Percentiles rank a stretch among this genome's conserved stretches.
These are phyloP conservation scores for Cynodonichthys magdalenae DNA, from an alignment of 2,797 vertebrate species.

Conservation along the genomic window DNA sequence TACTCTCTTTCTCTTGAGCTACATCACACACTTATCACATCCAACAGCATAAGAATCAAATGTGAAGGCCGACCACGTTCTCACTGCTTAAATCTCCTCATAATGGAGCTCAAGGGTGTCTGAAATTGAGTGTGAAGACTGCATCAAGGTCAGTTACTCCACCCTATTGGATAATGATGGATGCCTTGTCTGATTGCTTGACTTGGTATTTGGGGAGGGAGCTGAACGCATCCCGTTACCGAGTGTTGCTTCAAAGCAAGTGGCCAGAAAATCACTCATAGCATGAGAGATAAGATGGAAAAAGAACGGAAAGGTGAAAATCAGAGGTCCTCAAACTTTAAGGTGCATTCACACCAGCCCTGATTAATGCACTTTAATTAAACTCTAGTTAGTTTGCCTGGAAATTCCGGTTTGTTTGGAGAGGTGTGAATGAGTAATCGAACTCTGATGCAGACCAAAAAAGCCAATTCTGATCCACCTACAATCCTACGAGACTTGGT, in stretches of 20 bases:
- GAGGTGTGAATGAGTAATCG: too few species aligned
- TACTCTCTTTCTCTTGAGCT: constrained; percentile 33
- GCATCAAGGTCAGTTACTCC: constrained; percentile 74
- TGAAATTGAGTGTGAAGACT: constrained; percentile 76
- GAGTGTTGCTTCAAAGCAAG: constrained; percentile 34
- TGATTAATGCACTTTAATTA: too few species aligned
- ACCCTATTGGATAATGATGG: constrained; percentile 71
- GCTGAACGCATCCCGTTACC: constrained; percentile 44
- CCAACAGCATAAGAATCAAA: constrained; percentile 65
- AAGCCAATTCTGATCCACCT: too few species aligned
- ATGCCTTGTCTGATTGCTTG: constrained; percentile 74
- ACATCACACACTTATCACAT: constrained; percentile 60
- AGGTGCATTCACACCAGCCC: too few species aligned
- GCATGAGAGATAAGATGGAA: constrained; percentile 4
- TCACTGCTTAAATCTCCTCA: constrained; percentile 61
- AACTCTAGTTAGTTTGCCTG: too few species aligned
- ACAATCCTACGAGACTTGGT: too few species aligned
- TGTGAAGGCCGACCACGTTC: constrained; percentile 56
- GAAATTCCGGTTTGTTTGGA: too few species aligned
- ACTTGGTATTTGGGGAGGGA: constrained; percentile 56
- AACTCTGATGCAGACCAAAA: too few species aligned
- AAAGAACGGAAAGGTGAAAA: not conserved
- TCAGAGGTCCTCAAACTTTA: too few species aligned
- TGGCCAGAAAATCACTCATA: constrained; percentile 38
- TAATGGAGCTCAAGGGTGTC: constrained; percentile 76